phyloP scores from a whole-genome alignment of 2,113 vertebrate genomes.

The Rhegmatorhina hoffmannsi region DNA sequence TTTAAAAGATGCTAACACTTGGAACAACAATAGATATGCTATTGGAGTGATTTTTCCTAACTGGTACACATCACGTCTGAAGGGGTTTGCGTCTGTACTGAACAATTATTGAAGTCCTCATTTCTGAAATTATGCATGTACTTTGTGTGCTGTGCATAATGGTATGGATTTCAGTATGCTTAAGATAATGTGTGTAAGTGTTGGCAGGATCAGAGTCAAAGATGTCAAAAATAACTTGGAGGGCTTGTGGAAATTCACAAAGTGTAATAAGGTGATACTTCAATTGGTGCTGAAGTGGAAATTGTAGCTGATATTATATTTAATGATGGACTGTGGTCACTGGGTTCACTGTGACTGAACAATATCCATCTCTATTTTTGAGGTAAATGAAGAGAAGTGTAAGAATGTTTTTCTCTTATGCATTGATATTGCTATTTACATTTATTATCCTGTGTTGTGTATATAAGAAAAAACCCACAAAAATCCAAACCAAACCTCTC shows the following conservation, averaged over 20 bases:
- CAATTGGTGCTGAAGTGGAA: slow-evolving; percentile 38
- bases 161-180: background rate
- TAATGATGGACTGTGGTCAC: slow-evolving; percentile 56
- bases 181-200: slow-evolving; percentile 36
- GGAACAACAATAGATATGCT: slow-evolving; percentile 22
- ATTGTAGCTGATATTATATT: slow-evolving; percentile 35
- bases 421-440: background rate
- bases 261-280: slow-evolving; percentile 65
- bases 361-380: slow-evolving; percentile 20
- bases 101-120: slow-evolving; percentile 18
- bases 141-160: background rate
- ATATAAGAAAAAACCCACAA: background rate
- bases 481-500: background rate
- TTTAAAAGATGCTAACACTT: slow-evolving; percentile 31
- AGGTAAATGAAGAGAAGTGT: background rate
- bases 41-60: background rate
- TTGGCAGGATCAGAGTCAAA: slow-evolving; percentile 55
- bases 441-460: background rate
- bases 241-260: slow-evolving; percentile 60
- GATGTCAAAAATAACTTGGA: slow-evolving; percentile 65
- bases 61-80: background rate
- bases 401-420: background rate
- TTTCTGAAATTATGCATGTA: background rate
- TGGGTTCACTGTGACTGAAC: slow-evolving; percentile 35
- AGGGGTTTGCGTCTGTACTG: background rate